Conservation (phyloP, 2,797 vertebrate genomes). For the Parauchenoglanis ngamensis region DNA sequence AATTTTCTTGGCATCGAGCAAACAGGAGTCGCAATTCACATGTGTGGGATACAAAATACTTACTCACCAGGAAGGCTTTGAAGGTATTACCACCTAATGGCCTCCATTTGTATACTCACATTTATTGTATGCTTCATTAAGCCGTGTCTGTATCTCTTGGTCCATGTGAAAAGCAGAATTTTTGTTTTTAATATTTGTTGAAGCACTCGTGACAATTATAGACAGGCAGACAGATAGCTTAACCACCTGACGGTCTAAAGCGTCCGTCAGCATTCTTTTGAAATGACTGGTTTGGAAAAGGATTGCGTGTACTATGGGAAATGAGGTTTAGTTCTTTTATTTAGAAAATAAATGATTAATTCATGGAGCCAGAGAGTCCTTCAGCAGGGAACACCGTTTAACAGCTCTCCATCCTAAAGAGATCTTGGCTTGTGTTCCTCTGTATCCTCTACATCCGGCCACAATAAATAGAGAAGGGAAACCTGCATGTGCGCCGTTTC, state of each 20-base stretch:
- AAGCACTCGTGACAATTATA: neutral
- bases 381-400: neutral
- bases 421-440: neutral
- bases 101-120: slow-evolving; percentile 17
- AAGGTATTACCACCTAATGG: slow-evolving; percentile 27
- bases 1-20: slow-evolving; percentile 15
- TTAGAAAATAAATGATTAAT: neutral
- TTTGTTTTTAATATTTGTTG: neutral
- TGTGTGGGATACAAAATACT: neutral
- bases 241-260: neutral
- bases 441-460: neutral
- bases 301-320: neutral
- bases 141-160: no score
- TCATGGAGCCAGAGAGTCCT: neutral
- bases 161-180: neutral
- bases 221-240: neutral
- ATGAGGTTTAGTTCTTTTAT: neutral
- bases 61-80: slow-evolving; percentile 7
- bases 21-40: slow-evolving; percentile 11
- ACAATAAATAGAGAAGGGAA: slow-evolving; percentile 60
- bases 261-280: neutral
- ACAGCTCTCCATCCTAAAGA: slow-evolving; percentile 32
- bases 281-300: neutral
- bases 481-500: slow-evolving; percentile 69
- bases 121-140: neutral